A percentile compares a stretch with the other conserved stretches of the same genome.
Conservation (phyloP, 2,888 invertebrate species). For the Phanerotoma sp. region DNA sequence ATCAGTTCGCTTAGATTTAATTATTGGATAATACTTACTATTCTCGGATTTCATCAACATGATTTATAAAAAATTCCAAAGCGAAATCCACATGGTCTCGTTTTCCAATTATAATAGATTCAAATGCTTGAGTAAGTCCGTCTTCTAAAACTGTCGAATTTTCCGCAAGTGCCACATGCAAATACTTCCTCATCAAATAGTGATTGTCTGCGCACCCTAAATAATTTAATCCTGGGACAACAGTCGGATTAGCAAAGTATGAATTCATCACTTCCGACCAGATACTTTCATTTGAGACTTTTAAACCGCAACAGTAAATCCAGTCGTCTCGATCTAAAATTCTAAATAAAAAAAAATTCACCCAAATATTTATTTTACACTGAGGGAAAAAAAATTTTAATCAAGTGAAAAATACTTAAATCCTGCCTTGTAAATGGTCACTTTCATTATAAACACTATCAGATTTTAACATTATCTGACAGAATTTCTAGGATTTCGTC, state of each 20-base stretch:
- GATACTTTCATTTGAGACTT: constrained; percentile 6
- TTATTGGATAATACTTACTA: constrained; percentile 7
- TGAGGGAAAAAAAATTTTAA: too few species aligned
- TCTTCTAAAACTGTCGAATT: constrained; percentile 12
- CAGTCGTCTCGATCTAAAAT: constrained; percentile 1
- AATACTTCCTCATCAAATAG: constrained; percentile 14
- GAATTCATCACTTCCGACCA: constrained; percentile 17
- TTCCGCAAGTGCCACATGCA: constrained; percentile 8
- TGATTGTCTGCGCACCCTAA: constrained; percentile 21
- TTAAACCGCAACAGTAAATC: constrained; percentile 18
- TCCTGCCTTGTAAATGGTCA: too few species aligned
- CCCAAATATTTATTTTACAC: too few species aligned
- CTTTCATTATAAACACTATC: too few species aligned
- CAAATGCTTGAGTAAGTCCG: too few species aligned
- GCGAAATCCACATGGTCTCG: constrained; percentile 15
- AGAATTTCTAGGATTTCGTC: too few species aligned
- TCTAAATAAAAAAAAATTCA: constrained; percentile 7
- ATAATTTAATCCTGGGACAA: constrained; percentile 3
- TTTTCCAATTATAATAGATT: constrained; percentile 2
- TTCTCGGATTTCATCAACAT: constrained; percentile 15
- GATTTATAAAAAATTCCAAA: constrained; percentile 15
- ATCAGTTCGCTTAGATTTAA: background rate
- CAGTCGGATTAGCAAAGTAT: constrained; percentile 10
- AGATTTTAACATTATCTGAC: too few species aligned
- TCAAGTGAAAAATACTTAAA: too few species aligned